A percentile compares a stretch with the other conserved stretches of the same genome.
Conservation (phyloP, 92 coral and sea anemone genomes). For the Parazoanthus atlanticus region DNA sequence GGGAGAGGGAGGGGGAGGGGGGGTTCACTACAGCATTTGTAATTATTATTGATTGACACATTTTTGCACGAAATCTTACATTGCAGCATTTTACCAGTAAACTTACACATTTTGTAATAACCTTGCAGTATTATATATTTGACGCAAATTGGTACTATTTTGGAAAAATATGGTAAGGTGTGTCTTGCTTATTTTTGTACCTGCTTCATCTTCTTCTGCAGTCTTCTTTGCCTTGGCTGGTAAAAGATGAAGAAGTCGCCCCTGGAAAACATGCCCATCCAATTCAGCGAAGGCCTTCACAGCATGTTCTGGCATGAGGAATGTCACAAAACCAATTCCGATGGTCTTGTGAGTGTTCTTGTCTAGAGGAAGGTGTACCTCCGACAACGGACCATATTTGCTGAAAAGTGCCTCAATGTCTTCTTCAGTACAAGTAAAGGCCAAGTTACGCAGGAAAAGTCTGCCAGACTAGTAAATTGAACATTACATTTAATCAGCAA, state of each 20-base stretch:
- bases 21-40: too few species aligned
- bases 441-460: constrained; percentile 88
- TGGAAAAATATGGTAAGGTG: too few species aligned
- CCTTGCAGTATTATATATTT: too few species aligned
- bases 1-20: too few species aligned
- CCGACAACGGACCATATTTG: constrained; percentile 89
- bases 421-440: constrained; percentile 90
- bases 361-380: constrained; percentile 90
- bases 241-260: constrained; percentile 83
- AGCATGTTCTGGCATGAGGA: constrained; percentile 97
- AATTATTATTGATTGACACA: too few species aligned
- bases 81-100: too few species aligned
- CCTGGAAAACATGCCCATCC: constrained; percentile 93
- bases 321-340: constrained; percentile 94
- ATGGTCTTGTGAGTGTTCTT: constrained; percentile 78
- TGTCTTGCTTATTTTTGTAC: neutral
- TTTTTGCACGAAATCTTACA: too few species aligned
- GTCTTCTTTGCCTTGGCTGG: constrained; percentile 90
- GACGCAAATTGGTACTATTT: too few species aligned
- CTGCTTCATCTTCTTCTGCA: constrained; percentile 52
- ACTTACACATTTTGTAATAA: too few species aligned
- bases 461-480: constrained; percentile 79
- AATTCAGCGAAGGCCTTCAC: constrained; percentile 92
- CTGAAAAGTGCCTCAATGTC: constrained; percentile 82
- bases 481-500: neutral